Conservation (phyloP, 2,113 vertebrate species). For the Isurus oxyrinchus region DNA sequence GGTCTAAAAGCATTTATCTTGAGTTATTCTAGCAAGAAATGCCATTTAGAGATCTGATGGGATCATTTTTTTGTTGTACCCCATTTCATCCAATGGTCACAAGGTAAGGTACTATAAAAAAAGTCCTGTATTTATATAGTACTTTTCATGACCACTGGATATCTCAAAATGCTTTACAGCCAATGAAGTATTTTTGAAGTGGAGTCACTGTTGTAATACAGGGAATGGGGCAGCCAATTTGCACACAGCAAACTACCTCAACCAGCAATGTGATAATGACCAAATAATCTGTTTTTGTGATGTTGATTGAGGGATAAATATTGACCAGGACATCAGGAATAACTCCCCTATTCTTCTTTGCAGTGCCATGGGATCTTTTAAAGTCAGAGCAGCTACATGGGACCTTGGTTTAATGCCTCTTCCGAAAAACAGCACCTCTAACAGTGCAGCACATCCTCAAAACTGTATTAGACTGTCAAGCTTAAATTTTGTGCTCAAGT, state of each 20-base stretch:
- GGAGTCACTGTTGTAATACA: too few species aligned
- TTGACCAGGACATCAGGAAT: not conserved
- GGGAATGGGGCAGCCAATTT: not conserved
- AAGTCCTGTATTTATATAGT: not conserved
- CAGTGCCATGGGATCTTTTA: not conserved
- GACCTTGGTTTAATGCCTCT: not conserved
- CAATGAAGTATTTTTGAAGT: too few species aligned
- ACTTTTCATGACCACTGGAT: not conserved
- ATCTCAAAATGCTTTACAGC: not conserved
- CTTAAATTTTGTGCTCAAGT: not conserved
- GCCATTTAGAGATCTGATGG: not conserved
- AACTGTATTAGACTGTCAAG: not conserved
- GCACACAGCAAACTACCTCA: not conserved
- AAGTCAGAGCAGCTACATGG: too few species aligned
- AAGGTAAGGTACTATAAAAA: not conserved
- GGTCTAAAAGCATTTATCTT: not conserved
- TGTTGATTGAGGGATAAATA: not conserved
- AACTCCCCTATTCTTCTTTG: not conserved
- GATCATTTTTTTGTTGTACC: not conserved
- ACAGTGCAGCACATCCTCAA: not conserved
- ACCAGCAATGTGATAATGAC: not conserved
- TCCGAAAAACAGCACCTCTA: not conserved
- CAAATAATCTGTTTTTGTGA: not conserved
- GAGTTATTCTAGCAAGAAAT: not conserved
- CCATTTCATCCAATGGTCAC: not conserved